Evolutionary conservation across 2,113 vertebrate species (phyloP).

Genomic region (Passerina amoena): DNA sequence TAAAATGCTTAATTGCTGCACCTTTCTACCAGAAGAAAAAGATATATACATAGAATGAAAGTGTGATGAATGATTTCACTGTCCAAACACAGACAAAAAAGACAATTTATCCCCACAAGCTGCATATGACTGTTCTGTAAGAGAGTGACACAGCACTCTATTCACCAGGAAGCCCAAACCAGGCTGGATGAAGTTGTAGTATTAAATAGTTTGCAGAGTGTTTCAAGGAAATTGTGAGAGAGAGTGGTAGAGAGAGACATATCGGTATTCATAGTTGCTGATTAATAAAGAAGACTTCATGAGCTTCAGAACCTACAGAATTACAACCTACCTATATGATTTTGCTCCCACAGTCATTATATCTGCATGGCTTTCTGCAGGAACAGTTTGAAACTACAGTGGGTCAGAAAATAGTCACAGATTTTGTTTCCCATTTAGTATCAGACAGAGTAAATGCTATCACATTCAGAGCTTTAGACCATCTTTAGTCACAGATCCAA

Average conservation of each 20-base stretch:
- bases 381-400: background rate
- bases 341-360: background rate
- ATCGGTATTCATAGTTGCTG: background rate
- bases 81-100: background rate
- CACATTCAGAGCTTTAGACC: background rate
- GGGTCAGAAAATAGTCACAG: background rate
- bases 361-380: background rate
- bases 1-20: constrained; percentile 44
- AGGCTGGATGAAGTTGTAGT: background rate
- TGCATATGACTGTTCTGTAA: background rate
- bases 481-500: background rate
- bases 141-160: background rate
- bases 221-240: background rate
- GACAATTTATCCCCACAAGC: background rate
- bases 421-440: background rate
- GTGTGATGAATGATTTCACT: background rate
- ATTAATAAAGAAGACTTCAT: background rate
- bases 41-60: background rate
- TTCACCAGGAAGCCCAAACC: background rate
- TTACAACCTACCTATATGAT: background rate
- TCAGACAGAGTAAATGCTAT: background rate
- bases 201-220: background rate
- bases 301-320: background rate
- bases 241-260: background rate
- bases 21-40: background rate